Base-by-base conservation (phyloP, 2,888 invertebrate genomes). In the Orgyia antiqua region DNA sequence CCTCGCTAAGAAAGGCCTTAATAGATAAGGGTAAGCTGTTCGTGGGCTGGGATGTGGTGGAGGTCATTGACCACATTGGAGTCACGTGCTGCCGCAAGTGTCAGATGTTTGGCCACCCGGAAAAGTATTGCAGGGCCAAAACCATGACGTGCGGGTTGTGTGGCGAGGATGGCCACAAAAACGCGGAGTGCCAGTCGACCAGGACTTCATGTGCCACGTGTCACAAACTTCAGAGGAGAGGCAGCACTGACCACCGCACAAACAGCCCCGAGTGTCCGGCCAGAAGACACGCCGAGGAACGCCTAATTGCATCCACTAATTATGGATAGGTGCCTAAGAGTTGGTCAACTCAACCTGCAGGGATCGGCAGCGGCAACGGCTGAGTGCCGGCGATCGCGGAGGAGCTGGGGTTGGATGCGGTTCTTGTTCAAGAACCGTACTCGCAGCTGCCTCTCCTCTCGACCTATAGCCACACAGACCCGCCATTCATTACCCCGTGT, bases 31-130 rank as follows among this genome's bases (percentile, higher is more conserved):
- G 7, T 8, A 18, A 23, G 0, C 13, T 55, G 0, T 60, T 42
- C 3, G 9, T 58, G 0, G 53, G 46, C 0, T 56, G 51, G 54
- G 39, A 51, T 1, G 45, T 27, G 0, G 32, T 39, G 0, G 30
- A 38, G 0, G 40, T 43, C 0, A 1, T 4, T 0, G 50, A 56
- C 26, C 41, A 25, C 0, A 6, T 49, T 0, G 3, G 13, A 2
- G 42, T 39, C 0, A 51, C 55, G 0, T 57, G 58, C 41, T 61
- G 58, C 35, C 18, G 2, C 0, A 55, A 42, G 4, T 66, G 67
- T 25, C 66, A 67, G 10, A 41, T 42, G 1, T 65, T 58, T 11
- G 63, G 65, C 0, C 60, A 67, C 43, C 59, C 60, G 0, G 62
- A 53, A 5, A 49, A 51, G 1, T 40, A 33, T n/a, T 63, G 59